Evolutionary conservation across 2,888 invertebrate species (phyloP).

Genomic region (Thecocarcelia acutangulata): DNA sequence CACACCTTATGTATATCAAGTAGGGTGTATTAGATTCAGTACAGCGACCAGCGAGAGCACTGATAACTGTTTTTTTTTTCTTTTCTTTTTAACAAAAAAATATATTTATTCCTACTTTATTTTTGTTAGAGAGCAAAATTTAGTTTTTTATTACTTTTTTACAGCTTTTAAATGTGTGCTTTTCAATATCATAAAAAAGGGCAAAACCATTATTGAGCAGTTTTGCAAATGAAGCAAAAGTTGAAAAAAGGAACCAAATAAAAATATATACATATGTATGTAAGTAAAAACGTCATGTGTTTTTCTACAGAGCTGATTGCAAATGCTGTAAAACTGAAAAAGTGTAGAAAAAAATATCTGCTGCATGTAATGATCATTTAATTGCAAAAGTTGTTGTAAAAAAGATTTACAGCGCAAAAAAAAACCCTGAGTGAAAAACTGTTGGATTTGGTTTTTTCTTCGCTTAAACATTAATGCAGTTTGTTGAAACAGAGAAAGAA

Average conservation of each 20-base stretch:
- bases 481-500: slow-evolving; percentile 14
- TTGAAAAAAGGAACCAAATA: slow-evolving; percentile 10
- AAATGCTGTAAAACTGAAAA: slow-evolving; percentile 41
- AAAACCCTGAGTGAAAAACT: neutral
- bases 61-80: too few relatives aligned
- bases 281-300: slow-evolving; percentile 47
- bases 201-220: slow-evolving; percentile 46
- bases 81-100: too few relatives aligned
- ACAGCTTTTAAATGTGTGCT: slow-evolving; percentile 24
- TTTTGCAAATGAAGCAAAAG: slow-evolving; percentile 52
- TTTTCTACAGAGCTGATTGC: slow-evolving; percentile 38
- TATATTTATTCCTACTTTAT: slow-evolving; percentile 26
- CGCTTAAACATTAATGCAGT: slow-evolving; percentile 37
- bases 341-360: slow-evolving; percentile 6
- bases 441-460: slow-evolving; percentile 11
- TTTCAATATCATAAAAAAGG: slow-evolving; percentile 43
- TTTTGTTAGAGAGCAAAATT: slow-evolving; percentile 17
- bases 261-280: slow-evolving; percentile 7
- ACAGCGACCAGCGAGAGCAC: too few relatives aligned
- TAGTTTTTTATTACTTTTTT: slow-evolving; percentile 48
- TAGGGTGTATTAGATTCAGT: too few relatives aligned
- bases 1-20: too few relatives aligned
- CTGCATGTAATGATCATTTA: slow-evolving; percentile 61
- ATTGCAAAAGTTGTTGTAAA: slow-evolving; percentile 59
- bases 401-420: slow-evolving; percentile 46